A percentile compares a stretch with the other conserved stretches of the same genome.
Conservation (phyloP, 2,113 vertebrate species). For the Siniperca knerii region DNA sequence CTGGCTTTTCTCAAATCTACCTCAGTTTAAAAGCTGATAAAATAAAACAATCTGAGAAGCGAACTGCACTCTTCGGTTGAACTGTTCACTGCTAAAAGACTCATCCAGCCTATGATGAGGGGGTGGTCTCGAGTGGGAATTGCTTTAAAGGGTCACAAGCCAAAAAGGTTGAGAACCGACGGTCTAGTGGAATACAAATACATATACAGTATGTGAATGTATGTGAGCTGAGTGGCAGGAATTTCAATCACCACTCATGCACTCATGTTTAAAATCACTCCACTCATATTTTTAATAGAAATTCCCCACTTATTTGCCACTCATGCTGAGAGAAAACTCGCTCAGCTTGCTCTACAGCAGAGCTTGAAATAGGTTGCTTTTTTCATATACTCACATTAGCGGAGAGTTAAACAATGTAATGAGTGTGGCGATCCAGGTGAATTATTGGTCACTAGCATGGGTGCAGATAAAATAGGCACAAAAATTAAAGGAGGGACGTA, state of each 20-base stretch:
- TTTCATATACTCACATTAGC: not conserved
- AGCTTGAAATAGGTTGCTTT: not conserved
- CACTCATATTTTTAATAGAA: not conserved
- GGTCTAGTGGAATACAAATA: not conserved
- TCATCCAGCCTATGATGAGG: not conserved
- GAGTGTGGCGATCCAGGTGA: not conserved
- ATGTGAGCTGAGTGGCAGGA: not conserved
- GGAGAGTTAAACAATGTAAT: slow-evolving; percentile 1
- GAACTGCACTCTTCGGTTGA: not conserved
- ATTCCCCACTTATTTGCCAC: not conserved
- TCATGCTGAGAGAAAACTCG: not conserved
- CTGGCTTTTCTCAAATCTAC: not conserved
- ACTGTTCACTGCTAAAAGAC: not conserved
- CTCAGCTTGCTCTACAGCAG: not conserved
- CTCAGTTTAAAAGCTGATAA: slow-evolving; percentile 1
- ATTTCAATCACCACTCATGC: not conserved
- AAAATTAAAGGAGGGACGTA: not conserved
- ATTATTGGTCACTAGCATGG: not conserved
- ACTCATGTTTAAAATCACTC: not conserved
- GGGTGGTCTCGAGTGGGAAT: not conserved
- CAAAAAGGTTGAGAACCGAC: not conserved
- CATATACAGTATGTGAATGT: not conserved
- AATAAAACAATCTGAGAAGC: not conserved
- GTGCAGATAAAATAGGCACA: not conserved
- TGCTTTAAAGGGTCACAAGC: not conserved